A percentile compares a stretch with the other conserved stretches of the same genome.
Evolutionary conservation across 2,797 vertebrate species (phyloP).

Genomic region (Gambelia wislizenii): DNA sequence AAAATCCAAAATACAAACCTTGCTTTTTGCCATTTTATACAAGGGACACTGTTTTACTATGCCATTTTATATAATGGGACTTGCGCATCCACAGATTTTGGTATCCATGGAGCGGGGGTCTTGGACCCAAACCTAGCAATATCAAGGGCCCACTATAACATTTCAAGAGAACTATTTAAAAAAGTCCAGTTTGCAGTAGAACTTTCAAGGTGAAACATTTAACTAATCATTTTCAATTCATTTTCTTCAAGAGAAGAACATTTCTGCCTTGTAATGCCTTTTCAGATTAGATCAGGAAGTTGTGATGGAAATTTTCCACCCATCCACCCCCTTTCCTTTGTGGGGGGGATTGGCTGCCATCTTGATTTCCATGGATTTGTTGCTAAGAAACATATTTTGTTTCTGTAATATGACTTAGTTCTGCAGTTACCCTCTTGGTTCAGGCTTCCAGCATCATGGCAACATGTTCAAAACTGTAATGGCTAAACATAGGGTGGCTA

Average conservation of each 20-base stretch:
- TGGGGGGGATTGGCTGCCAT: slow-evolving; percentile 44
- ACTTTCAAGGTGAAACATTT: not conserved
- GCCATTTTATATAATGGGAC: too few relatives aligned
- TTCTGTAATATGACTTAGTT: slow-evolving; percentile 67
- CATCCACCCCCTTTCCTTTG: not conserved
- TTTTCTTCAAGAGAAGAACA: slow-evolving; percentile 26
- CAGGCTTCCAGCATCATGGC: slow-evolving; percentile 67
- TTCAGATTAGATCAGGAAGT: slow-evolving; percentile 49
- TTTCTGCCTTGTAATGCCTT: slow-evolving; percentile 26
- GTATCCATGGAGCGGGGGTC: too few relatives aligned
- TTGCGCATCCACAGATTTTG: too few relatives aligned
- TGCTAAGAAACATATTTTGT: slow-evolving; percentile 67
- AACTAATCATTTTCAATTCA: not conserved
- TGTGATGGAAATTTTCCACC: not conserved
- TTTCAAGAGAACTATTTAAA: not conserved
- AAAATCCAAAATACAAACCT: too few relatives aligned
- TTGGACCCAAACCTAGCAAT: too few relatives aligned
- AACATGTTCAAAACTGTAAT: slow-evolving; percentile 70
- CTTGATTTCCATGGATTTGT: slow-evolving; percentile 61
- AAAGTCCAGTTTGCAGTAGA: not conserved
- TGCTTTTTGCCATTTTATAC: too few relatives aligned
- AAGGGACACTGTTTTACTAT: too few relatives aligned
- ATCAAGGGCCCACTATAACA: too few relatives aligned
- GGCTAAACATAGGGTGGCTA: slow-evolving; percentile 72
- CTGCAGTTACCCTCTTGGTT: slow-evolving; percentile 64